phyloP scores from a whole-genome alignment of 2,113 vertebrate genomes.

The Nyctibius bracteatus region DNA sequence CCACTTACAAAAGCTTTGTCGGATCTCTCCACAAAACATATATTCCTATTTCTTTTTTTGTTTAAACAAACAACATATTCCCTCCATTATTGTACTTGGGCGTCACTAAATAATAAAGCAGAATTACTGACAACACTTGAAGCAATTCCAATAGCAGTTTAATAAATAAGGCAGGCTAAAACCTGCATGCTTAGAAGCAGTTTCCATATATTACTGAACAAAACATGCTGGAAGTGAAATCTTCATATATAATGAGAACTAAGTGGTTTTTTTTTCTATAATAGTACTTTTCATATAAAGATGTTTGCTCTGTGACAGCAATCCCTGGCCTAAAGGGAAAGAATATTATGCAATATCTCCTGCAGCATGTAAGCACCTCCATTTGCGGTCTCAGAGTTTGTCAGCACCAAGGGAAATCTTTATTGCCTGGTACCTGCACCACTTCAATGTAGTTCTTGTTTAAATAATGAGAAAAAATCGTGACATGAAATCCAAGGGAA shows the following conservation, averaged over 20 bases:
- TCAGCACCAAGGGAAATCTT: constrained; percentile 57
- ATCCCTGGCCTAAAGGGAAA: neutral
- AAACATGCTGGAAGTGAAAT: neutral
- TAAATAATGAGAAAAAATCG: constrained; percentile 67
- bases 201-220: neutral
- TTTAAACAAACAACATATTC: neutral
- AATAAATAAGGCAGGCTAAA: neutral
- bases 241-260: neutral
- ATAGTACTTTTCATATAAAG: constrained; percentile 1
- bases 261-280: neutral
- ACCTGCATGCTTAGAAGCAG: neutral
- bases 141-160: neutral
- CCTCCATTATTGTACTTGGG: neutral
- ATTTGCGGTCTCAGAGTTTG: constrained; percentile 41
- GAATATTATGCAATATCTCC: constrained; percentile 32
- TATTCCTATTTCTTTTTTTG: neutral
- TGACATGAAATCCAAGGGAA: constrained; percentile 63
- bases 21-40: neutral
- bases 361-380: constrained; percentile 32
- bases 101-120: neutral
- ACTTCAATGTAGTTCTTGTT: constrained; percentile 61
- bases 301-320: constrained; percentile 49
- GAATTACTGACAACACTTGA: neutral
- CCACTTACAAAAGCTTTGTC: neutral
- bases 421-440: constrained; percentile 58